Percentiles rank a stretch among this genome's conserved stretches.
Conservation (phyloP, 2,113 vertebrate genomes). For the Psittacara wagleri region DNA sequence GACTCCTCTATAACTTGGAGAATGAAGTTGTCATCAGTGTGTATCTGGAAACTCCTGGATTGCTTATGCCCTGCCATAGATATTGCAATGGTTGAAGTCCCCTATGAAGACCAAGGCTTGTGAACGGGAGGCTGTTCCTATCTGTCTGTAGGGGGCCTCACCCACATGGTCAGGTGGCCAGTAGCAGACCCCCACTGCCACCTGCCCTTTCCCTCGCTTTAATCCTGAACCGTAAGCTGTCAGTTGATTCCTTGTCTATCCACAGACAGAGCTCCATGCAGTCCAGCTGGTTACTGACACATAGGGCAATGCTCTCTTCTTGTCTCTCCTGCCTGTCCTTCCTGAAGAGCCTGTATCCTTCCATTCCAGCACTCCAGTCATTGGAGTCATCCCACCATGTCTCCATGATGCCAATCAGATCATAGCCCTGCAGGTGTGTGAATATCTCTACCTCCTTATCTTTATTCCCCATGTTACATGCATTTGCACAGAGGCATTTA, state of each 20-base stretch:
- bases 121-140: neutral
- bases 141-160: neutral
- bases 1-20: neutral
- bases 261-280: neutral
- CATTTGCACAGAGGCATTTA: neutral
- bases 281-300: neutral
- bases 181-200: neutral
- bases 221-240: neutral
- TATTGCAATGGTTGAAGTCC: neutral
- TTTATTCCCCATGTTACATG: neutral
- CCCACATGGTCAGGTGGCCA: fast-evolving
- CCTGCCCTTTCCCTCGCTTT: neutral
- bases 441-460: neutral
- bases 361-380: neutral
- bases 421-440: fast-evolving
- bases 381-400: neutral
- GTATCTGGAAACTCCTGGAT: neutral
- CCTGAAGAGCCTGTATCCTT: neutral
- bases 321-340: neutral
- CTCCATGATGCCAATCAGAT: neutral
- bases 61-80: neutral
- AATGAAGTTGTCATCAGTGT: neutral
- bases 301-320: neutral
- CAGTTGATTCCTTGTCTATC: neutral
- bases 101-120: neutral